A percentile compares a stretch with the other conserved stretches of the same genome.
Conservation (phyloP, 2,113 vertebrate genomes). For the Sapayoa aenigma region DNA sequence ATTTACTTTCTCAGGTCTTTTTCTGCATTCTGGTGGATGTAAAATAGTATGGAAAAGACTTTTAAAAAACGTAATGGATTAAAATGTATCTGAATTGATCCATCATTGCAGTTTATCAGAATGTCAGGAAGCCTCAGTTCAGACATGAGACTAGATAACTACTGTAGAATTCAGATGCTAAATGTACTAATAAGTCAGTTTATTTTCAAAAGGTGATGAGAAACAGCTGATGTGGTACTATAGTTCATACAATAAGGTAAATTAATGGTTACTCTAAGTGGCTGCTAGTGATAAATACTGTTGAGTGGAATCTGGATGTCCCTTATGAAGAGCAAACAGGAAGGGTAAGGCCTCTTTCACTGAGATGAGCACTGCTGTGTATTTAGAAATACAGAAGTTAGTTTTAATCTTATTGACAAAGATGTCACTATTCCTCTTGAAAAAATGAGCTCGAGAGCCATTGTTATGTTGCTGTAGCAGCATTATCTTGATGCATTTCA, state of each 20-base stretch:
- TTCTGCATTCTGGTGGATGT: not conserved
- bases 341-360: not conserved
- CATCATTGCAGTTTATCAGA: not conserved
- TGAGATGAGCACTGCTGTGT: not conserved
- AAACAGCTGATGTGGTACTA: not conserved
- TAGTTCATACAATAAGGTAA: not conserved
- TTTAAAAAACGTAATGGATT: not conserved
- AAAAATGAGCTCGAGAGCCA: not conserved
- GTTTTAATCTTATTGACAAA: not conserved
- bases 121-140: not conserved
- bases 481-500: not conserved
- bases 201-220: not conserved
- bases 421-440: not conserved
- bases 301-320: not conserved
- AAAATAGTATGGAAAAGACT: not conserved
- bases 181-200: not conserved
- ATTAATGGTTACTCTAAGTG: not conserved
- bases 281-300: not conserved
- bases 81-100: not conserved
- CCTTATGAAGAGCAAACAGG: not conserved
- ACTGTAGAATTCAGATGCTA: not conserved
- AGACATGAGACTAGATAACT: not conserved
- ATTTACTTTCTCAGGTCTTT: not conserved
- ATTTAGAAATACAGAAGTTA: not conserved
- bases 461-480: not conserved